These are phyloP conservation scores for Heliconius hewitsoni DNA, from an alignment of 1,140 invertebrate genomes.

Conservation along the genomic window DNA sequence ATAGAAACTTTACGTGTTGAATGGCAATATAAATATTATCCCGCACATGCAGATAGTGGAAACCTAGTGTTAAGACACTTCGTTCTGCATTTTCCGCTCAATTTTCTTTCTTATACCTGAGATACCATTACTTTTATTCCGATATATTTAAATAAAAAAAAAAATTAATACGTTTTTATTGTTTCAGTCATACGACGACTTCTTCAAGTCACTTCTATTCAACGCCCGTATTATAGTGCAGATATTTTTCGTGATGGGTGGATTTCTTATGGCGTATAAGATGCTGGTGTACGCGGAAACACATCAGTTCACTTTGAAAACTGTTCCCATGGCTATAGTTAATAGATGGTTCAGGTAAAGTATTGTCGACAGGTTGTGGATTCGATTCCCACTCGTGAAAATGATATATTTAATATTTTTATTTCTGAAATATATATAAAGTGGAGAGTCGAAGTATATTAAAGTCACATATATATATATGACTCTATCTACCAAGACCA, in stretches of 20 bases:
- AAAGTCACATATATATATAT: too few relatives aligned
- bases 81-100: too few relatives aligned
- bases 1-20: neutral
- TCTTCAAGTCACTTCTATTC: slow-evolving; percentile 73
- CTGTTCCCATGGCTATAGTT: slow-evolving; percentile 71
- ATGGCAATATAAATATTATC: too few relatives aligned
- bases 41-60: too few relatives aligned
- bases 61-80: too few relatives aligned
- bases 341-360: slow-evolving; percentile 71
- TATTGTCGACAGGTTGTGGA: too few relatives aligned
- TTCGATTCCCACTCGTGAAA: too few relatives aligned
- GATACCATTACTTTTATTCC: neutral
- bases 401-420: too few relatives aligned
- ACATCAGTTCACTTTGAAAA: slow-evolving; percentile 66
- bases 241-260: slow-evolving; percentile 76
- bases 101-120: neutral
- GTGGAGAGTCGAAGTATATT: too few relatives aligned
- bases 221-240: slow-evolving; percentile 72
- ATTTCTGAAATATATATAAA: too few relatives aligned
- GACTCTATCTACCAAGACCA: too few relatives aligned
- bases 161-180: slow-evolving; percentile 31
- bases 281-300: slow-evolving; percentile 71
- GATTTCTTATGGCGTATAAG: slow-evolving; percentile 75
- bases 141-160: neutral
- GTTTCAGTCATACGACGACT: slow-evolving; percentile 68